Evolutionary conservation across 1,140 invertebrate species (phyloP).

Genomic region (Neodiprion lecontei): DNA sequence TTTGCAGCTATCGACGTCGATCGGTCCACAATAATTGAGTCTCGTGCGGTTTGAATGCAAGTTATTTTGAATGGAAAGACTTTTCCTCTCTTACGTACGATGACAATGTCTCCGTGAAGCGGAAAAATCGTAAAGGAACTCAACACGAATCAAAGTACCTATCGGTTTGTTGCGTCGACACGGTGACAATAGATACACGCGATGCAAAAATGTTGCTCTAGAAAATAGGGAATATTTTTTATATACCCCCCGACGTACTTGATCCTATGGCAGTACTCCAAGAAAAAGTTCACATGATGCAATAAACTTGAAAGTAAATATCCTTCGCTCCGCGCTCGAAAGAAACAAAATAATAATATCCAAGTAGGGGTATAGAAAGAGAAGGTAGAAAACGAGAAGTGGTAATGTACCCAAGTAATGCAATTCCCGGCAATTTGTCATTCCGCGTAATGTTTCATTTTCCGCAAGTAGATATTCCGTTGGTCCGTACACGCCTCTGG

Average conservation of each 20-base stretch:
- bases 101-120: not conserved
- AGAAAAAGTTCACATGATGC: not conserved
- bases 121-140: not conserved
- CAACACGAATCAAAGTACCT: not conserved
- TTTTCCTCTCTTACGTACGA: not conserved
- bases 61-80: not conserved
- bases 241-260: too few relatives aligned
- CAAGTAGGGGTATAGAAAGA: not conserved
- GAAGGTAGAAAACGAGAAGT: not conserved
- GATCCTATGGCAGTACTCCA: not conserved
- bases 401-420: conserved; percentile 23
- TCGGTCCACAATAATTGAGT: not conserved
- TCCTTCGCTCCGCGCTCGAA: too few relatives aligned
- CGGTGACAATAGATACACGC: too few relatives aligned
- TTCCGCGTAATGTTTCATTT: conserved; percentile 41
- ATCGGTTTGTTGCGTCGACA: not conserved
- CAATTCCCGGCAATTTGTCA: conserved; percentile 49
- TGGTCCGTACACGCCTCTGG: not conserved
- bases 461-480: conserved; percentile 16
- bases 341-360: too few relatives aligned
- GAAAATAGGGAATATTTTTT: too few relatives aligned
- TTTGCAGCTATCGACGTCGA: not conserved
- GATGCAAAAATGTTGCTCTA: too few relatives aligned
- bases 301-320: too few relatives aligned
- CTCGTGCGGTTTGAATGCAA: not conserved